These are phyloP conservation scores for Miltochrista miniata DNA, from an alignment of 2,888 invertebrate species.

Conservation along the genomic window DNA sequence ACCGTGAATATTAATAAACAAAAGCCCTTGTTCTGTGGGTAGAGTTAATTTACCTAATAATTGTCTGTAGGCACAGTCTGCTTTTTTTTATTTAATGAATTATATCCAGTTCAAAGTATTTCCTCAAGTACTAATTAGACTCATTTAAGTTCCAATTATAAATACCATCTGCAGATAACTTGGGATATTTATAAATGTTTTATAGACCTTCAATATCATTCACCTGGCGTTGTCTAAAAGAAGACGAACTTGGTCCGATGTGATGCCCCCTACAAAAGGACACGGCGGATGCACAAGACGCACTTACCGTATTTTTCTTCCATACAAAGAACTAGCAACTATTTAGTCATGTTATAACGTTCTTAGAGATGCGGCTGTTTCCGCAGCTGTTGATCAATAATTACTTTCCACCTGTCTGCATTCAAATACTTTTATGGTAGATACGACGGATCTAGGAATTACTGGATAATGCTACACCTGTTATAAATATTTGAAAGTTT, in stretches of 20 bases:
- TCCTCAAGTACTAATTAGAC: background rate
- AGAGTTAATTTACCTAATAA: too few species aligned
- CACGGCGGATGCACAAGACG: constrained; percentile 23
- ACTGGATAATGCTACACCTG: background rate
- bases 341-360: constrained; percentile 56
- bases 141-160: constrained; percentile 28
- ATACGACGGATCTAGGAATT: constrained; percentile 1
- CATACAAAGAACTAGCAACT: constrained; percentile 43
- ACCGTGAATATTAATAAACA: constrained; percentile 6
- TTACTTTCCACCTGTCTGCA: constrained; percentile 67
- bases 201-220: constrained; percentile 11
- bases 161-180: constrained; percentile 24
- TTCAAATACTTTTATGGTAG: constrained; percentile 46
- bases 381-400: constrained; percentile 70
- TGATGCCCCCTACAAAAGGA: constrained; percentile 20
- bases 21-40: too few species aligned
- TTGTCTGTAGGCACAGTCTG: too few species aligned
- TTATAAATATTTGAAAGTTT: background rate
- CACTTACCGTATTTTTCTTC: constrained; percentile 37
- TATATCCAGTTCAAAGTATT: too few species aligned
- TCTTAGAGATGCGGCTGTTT: constrained; percentile 55
- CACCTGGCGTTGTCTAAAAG: constrained; percentile 32
- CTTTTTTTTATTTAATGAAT: too few species aligned
- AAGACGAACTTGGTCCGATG: constrained; percentile 32
- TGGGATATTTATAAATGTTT: constrained; percentile 15